These are phyloP conservation scores for Molorchus minor DNA, from an alignment of 2,888 invertebrate species.

Conservation along the genomic window DNA sequence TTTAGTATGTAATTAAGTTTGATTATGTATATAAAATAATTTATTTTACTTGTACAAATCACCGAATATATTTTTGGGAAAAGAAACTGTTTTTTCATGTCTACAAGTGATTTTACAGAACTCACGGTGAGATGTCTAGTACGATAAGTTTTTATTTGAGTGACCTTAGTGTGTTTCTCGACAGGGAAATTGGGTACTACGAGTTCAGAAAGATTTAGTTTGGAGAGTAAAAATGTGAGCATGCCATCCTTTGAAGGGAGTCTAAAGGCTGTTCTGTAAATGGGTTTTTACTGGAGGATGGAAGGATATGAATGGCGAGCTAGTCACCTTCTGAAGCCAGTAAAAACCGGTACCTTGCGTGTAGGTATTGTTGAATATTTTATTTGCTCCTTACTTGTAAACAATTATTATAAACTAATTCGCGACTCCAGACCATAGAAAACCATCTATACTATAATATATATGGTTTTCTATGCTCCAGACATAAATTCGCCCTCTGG, in stretches of 20 bases:
- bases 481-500: no score
- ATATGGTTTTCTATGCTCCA: no score
- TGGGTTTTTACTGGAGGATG: no score
- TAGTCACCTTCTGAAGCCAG: no score
- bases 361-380: no score
- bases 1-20: conserved; percentile 12
- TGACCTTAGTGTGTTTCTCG: background rate
- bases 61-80: conserved; percentile 23
- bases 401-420: no score
- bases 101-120: background rate
- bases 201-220: background rate
- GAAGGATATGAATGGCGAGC: no score
- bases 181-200: background rate
- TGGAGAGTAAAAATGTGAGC: background rate
- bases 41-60: conserved; percentile 31
- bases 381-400: no score
- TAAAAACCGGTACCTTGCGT: no score
- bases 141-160: background rate
- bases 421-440: no score
- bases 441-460: no score
- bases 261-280: no score
- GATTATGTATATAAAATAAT: conserved; percentile 33
- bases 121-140: background rate
- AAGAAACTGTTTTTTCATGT: conserved; percentile 5
- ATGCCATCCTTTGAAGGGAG: background rate